These are phyloP conservation scores for Pollenia griseotomentosa DNA, from an alignment of 2,888 invertebrate genomes.

Conservation along the genomic window DNA sequence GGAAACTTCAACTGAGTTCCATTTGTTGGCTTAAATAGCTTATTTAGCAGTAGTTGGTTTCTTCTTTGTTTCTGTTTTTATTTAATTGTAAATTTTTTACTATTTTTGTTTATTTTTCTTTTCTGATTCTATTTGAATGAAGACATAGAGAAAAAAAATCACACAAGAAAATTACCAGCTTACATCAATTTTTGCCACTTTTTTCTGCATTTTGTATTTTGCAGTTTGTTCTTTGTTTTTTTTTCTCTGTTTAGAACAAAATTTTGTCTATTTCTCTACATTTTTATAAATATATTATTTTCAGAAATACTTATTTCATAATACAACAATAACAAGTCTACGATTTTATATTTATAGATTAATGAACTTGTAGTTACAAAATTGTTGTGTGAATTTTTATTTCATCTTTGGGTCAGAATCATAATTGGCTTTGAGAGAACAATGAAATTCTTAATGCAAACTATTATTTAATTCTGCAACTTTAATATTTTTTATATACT, in stretches of 20 bases:
- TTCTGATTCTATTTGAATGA: slow-evolving; percentile 5
- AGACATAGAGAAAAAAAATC: slow-evolving; percentile 22
- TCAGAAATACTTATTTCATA: slow-evolving; percentile 55
- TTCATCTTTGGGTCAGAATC: slow-evolving; percentile 46
- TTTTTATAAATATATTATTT: slow-evolving; percentile 23
- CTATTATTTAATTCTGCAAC: not conserved
- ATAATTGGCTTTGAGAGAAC: slow-evolving; percentile 13
- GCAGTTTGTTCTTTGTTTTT: not conserved
- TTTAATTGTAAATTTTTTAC: slow-evolving; percentile 33
- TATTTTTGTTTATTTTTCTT: slow-evolving; percentile 16
- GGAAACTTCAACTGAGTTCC: slow-evolving; percentile 65
- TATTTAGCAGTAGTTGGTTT: slow-evolving; percentile 48
- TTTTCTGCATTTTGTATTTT: not conserved
- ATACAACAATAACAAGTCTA: slow-evolving; percentile 23
- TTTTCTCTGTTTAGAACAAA: not conserved
- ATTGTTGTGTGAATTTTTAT: slow-evolving; percentile 39
- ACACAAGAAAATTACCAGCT: slow-evolving; percentile 45
- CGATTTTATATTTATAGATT: not conserved
- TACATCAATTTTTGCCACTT: slow-evolving; percentile 10
- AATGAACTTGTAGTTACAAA: slow-evolving; percentile 26
- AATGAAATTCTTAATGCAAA: slow-evolving; percentile 32
- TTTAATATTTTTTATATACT: not conserved
- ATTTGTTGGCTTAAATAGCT: slow-evolving; percentile 63
- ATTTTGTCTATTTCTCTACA: slow-evolving; percentile 26
- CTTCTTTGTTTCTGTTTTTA: slow-evolving; percentile 46